Base-by-base conservation (phyloP, 2,113 vertebrate genomes). In the Donacobius atricapilla region DNA sequence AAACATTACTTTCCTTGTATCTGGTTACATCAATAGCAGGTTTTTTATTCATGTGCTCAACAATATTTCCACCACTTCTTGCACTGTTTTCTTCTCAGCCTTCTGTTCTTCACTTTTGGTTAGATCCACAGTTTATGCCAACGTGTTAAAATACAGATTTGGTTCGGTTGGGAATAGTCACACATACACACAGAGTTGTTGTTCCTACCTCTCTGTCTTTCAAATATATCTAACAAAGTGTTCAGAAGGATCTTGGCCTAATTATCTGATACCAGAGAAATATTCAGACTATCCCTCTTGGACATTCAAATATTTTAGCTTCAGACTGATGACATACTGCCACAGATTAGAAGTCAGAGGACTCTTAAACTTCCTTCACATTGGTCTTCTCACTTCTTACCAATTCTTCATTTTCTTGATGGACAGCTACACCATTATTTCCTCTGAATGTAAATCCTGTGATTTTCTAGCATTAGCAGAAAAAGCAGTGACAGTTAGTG, bases 101-200 rank as follows among this genome's bases (percentile, higher is more conserved):
- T 66, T 20, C 4, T 61, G 31, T 35, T 71, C 66, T 88, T 48
- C 12, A 37, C 13, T 65, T 48, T 28, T 89, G 10, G 8, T 37
- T 80, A 80, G 13, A 83, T 42, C 25, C 28, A 53, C 10, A 30
- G 8, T 60, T 85, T 69, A 79, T 48, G 20, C 3, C 44, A 71
- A 40, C 7, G 14, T 10, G 5, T 27, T 44, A 60, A 90, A 86
- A 48, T 33, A 68, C 4, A 83, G 24, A 72, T 88, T 60, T 71
- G 25, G 3, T 14, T 60, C 48, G 11, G 83, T 21, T 78, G 35
- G 70, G 64, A 35, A 33, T 15, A 78, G 33, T 17, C 35, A 73
- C 24, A 6, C 0, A 2, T 11, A 27, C 7, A 65, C 3, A 25
- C 5, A 9, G 7, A 31, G 37, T 48, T 80, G 47, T 56, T 75